A percentile compares a stretch with the other conserved stretches of the same genome.
phyloP scores from a whole-genome alignment of 2,797 vertebrate species.

The Danio choprae region DNA sequence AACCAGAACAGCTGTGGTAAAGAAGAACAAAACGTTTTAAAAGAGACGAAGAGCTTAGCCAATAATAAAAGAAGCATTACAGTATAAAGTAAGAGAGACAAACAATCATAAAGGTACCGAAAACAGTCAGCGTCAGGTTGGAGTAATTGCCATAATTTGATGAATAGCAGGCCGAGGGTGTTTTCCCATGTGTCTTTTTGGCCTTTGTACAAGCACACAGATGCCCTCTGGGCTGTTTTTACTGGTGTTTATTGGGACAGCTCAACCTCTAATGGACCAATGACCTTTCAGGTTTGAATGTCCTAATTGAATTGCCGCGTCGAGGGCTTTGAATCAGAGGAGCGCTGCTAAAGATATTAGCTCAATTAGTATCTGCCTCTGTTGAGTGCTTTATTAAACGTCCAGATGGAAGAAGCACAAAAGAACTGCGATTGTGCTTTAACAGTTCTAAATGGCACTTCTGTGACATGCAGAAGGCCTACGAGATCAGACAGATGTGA shows the following conservation, averaged over 20 bases:
- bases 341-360: slow-evolving; percentile 57
- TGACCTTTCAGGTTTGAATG: slow-evolving; percentile 58
- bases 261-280: slow-evolving; percentile 51
- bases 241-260: slow-evolving; percentile 19
- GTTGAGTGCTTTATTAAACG: slow-evolving; percentile 21
- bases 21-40: neutral
- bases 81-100: neutral
- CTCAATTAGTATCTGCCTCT: slow-evolving; percentile 43
- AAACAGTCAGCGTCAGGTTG: neutral
- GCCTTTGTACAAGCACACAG: slow-evolving; percentile 24
- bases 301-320: slow-evolving; percentile 57
- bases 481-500: neutral
- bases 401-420: slow-evolving; percentile 32
- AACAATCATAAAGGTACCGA: neutral
- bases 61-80: neutral
- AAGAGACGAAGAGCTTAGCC: neutral
- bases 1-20: slow-evolving; percentile 86
- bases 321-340: slow-evolving; percentile 33
- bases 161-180: neutral
- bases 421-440: neutral
- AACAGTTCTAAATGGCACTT: slow-evolving; percentile 18
- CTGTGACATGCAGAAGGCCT: slow-evolving; percentile 10
- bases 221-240: slow-evolving; percentile 49
- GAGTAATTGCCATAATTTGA: neutral
- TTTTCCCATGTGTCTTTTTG: slow-evolving; percentile 8